These are phyloP conservation scores for Epizoanthus rinbou DNA, from an alignment of 92 coral and sea anemone species.

Conservation along the genomic window DNA sequence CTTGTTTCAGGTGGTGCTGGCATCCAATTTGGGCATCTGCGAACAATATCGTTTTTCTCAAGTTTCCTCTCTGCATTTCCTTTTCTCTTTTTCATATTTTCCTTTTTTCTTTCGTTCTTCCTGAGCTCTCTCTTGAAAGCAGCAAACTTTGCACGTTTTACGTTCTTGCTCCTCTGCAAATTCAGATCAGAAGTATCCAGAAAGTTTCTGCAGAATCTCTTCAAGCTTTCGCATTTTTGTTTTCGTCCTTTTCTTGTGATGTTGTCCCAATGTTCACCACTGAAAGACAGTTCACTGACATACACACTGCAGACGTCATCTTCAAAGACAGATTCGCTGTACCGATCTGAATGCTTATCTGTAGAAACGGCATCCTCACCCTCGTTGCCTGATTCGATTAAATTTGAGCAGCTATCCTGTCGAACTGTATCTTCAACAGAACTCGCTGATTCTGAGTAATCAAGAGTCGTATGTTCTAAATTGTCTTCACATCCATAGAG, in stretches of 20 bases:
- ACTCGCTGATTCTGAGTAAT: not conserved
- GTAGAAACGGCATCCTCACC: not conserved
- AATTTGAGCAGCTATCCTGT: not conserved
- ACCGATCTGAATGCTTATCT: not conserved
- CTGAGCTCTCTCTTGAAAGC: conserved; percentile 25
- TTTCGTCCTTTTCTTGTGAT: not conserved
- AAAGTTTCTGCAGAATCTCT: conserved; percentile 2
- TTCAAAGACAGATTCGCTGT: conserved; percentile 14
- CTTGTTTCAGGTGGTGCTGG: not conserved
- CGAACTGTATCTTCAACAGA: not conserved
- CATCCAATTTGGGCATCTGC: conserved; percentile 41
- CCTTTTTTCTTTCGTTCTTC: conserved; percentile 23
- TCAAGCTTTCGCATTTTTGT: conserved; percentile 2
- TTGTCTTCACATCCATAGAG: conserved; percentile 10
- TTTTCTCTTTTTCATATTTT: conserved; percentile 44
- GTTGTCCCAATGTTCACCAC: not conserved
- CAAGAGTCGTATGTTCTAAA: not conserved
- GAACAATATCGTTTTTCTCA: conserved; percentile 11
- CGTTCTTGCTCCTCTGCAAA: not conserved
- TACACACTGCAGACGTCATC: conserved; percentile 3
- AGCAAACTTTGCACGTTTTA: not conserved
- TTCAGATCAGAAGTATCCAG: not conserved
- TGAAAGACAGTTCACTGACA: not conserved
- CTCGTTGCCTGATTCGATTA: not conserved
- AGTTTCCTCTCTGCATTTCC: conserved; percentile 45